These are phyloP conservation scores for Steinernema hermaphroditum DNA, from an alignment of 2,888 invertebrate genomes.

Conservation along the genomic window DNA sequence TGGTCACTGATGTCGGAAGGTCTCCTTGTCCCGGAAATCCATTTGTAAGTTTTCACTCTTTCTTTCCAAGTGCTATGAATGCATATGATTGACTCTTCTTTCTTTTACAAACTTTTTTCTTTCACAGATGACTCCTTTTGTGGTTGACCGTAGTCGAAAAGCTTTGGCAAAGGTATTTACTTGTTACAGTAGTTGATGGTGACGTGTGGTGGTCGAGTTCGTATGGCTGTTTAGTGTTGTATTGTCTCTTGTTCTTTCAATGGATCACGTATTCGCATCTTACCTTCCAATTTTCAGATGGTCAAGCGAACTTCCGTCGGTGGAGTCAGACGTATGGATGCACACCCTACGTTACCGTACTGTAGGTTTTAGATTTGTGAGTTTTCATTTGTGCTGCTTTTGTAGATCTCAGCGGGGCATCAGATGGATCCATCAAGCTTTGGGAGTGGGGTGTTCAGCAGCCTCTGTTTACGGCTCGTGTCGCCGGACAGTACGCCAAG, in stretches of 20 bases:
- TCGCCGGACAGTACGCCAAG: slow-evolving; percentile 83
- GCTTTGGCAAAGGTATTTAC: slow-evolving; percentile 88
- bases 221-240: slow-evolving; percentile 3
- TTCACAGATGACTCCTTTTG: slow-evolving; percentile 76
- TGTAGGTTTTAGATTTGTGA: slow-evolving; percentile 75
- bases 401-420: slow-evolving; percentile 82
- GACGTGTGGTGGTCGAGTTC: slow-evolving; percentile 32
- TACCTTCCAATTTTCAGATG: slow-evolving; percentile 73
- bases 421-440: slow-evolving; percentile 90
- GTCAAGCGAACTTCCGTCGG: slow-evolving; percentile 85
- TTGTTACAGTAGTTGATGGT: slow-evolving; percentile 26
- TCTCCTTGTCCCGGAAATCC: slow-evolving; percentile 2
- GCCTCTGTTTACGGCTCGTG: slow-evolving; percentile 84
- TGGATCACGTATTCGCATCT: slow-evolving; percentile 23
- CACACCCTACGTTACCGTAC: slow-evolving; percentile 90
- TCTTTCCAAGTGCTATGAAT: slow-evolving; percentile 30
- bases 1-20: slow-evolving; percentile 36
- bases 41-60: neutral
- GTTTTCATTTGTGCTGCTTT: neutral
- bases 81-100: slow-evolving; percentile 26
- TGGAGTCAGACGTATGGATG: slow-evolving; percentile 89
- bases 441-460: slow-evolving; percentile 96
- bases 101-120: slow-evolving; percentile 30
- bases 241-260: neutral
- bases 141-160: slow-evolving; percentile 93